Base-by-base conservation (phyloP, 1,140 invertebrate species). In the Chymomyza costata region DNA sequence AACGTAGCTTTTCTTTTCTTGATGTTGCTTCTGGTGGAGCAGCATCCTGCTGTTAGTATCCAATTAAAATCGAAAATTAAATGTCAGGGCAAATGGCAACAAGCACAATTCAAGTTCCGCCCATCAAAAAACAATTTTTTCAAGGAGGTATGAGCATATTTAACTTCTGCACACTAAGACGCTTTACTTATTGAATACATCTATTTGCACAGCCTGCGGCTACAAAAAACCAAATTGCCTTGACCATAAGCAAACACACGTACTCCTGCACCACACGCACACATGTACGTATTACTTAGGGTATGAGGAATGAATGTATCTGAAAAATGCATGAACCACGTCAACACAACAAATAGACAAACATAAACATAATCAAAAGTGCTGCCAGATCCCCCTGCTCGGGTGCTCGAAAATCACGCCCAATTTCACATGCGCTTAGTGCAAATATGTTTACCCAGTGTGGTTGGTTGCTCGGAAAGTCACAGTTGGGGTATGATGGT, bases 11-110 rank as follows among this genome's bases (percentile, higher is more conserved):
- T 49, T 19, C 15, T 51, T 38, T 41, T 49, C 38, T 41, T 34
- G 54, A 52, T 59, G 39, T 50, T 46, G 63, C 39, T 48, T 43
- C 47, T 49, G 43, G 49, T 65, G 17, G 70, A 59, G 52, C 54
- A 80, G 81, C 70, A 63, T 82, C 81, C 81, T 83, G 81, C 81
- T 83, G 81, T 83, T 83, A 80, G 69, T 81, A 83, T 83, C 81
- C 81, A 83, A 83, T 83, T 83, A 53, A 54, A 61, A 49, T 61
- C 49, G 49, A 41, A 55, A 55, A 55, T 55, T 55, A 55, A 55
- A 55, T 55, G 52, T 55, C 52, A 55, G 52, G 39, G 3, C n/a
- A 13, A n/a, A n/a, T n/a, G n/a, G n/a, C n/a, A n/a, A n/a, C n/a
- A n/a, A 6, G 25, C 10, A 28, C 5, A 5, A 10, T 28, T 28